These are phyloP conservation scores for Onychostruthus taczanowskii DNA, from an alignment of 2,113 vertebrate genomes.

Conservation along the genomic window DNA sequence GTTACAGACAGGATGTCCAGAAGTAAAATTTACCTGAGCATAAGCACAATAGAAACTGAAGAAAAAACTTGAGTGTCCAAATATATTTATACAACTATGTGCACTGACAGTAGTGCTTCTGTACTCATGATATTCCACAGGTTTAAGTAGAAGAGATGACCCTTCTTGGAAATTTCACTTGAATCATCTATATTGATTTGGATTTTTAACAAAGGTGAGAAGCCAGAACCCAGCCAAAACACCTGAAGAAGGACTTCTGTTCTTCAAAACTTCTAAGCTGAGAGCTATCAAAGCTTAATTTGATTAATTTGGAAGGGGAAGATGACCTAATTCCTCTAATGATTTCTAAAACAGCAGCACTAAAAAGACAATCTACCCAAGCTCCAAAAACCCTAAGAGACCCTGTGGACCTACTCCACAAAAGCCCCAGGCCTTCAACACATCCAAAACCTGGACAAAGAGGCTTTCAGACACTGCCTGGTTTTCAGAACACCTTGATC, in stretches of 20 bases:
- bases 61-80: background rate
- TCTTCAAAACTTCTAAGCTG: background rate
- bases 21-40: background rate
- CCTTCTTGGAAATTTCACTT: background rate
- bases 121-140: background rate
- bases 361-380: background rate
- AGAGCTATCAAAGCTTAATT: background rate
- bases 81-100: background rate
- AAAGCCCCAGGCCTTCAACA: background rate
- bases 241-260: background rate
- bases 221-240: background rate
- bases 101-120: background rate
- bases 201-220: background rate
- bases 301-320: background rate
- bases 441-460: background rate
- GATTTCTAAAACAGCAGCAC: background rate
- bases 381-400: background rate
- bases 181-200: background rate
- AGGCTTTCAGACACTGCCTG: background rate
- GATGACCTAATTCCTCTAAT: background rate
- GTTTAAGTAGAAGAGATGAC: background rate
- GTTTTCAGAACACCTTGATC: background rate
- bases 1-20: background rate
- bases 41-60: background rate
- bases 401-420: background rate